Evolutionary conservation across 2,797 vertebrate genomes (phyloP), one percentile per base, ranked within the genome.

Genomic region (Cottoperca gobio): DNA sequence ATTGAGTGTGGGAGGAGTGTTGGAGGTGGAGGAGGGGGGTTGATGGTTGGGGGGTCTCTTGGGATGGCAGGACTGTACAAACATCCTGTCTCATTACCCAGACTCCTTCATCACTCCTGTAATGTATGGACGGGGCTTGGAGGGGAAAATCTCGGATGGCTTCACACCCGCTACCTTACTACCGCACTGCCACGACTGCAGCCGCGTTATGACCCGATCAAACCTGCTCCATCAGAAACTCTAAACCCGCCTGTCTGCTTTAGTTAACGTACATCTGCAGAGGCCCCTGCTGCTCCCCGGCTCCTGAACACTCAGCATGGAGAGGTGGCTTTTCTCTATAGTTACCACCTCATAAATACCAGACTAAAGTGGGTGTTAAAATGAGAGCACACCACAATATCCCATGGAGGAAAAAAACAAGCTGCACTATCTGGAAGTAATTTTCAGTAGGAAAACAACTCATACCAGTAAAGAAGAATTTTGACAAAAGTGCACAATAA

Each of bases 271-370:
- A 78, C 87, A 69, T 86, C 88, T 86, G 68, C 70, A 17, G 24
- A 64, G 39, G 66, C 71, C 52, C 24, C 72, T 62, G 0, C 62
- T 2, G 23, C 43, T 63, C 70, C 65, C 39, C 33, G 6, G 28
- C 81, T 82, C 71, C 81, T 35, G 31, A 81, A 69, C 60, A 28
- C 75, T 82, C 78, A 79, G 65, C 39, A 73, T 23, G 21, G 45
- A 62, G 71, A 63, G 62, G 50, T 46, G 24, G 60, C 72, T 61
- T 68, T 65, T 66, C 73, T 73, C 59, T 73, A 70, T 45, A 79
- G 81, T 88, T 89, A 87, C 87, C 85, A 89, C 85, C 87, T 91
- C 93, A 91, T 91, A 93, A 94, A 94, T 87, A 89, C 70, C 75
- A 69, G 31, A 79, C 57, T 85, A 75, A 86, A 92, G 91, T 84